phyloP scores from a whole-genome alignment of 2,797 vertebrate species.

The Myotis daubentonii region DNA sequence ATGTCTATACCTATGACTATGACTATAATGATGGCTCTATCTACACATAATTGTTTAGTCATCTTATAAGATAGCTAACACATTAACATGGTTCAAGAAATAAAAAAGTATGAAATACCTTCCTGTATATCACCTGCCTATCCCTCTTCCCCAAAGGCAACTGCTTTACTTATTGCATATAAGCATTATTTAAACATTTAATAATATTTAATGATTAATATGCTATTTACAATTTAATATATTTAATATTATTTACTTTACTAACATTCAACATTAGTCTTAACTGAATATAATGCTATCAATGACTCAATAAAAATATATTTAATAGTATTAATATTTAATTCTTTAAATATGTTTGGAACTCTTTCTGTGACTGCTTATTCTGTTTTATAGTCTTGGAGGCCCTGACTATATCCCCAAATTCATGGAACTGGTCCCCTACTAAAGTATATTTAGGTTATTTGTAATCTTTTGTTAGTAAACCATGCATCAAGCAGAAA shows the following conservation, averaged over 20 bases:
- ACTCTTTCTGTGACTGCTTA: background rate
- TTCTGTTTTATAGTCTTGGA: background rate
- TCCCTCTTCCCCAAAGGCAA: background rate
- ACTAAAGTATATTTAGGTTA: background rate
- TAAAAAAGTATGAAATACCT: background rate
- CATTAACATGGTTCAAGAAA: background rate
- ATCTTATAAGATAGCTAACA: background rate
- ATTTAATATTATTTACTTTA: background rate
- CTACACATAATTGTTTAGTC: background rate
- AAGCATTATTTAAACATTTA: slow-evolving; percentile 43
- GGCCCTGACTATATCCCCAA: background rate
- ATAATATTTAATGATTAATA: background rate
- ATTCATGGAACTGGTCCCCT: background rate
- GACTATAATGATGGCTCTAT: background rate
- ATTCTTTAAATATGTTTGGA: background rate
- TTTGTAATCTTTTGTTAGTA: background rate
- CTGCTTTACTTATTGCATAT: background rate
- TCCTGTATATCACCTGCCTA: background rate
- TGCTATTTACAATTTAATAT: background rate
- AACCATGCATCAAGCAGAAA: background rate
- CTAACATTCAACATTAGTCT: background rate
- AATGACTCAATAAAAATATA: background rate
- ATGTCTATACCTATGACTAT: background rate
- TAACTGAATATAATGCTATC: slow-evolving; percentile 18
- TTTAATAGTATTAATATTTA: background rate